Evolutionary conservation across 2,797 vertebrate genomes (phyloP).

Genomic region (Gila robusta): DNA sequence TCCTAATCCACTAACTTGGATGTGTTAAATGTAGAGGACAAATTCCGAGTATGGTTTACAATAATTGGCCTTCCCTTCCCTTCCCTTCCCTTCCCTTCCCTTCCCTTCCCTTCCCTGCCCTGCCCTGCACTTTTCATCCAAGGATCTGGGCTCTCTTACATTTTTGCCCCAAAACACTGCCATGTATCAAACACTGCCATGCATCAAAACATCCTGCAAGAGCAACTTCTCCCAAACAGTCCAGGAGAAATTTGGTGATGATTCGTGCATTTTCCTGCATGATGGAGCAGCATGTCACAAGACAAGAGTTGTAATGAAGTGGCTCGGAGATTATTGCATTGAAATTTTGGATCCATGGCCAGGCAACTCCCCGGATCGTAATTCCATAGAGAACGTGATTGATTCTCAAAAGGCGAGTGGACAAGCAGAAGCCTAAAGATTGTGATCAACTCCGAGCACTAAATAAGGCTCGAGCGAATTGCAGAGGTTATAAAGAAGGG

Average conservation of each 20-base stretch:
- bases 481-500: too few species aligned
- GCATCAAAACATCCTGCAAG: neutral
- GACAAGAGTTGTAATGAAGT: neutral
- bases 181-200: neutral
- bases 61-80: too few species aligned
- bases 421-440: neutral
- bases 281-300: neutral
- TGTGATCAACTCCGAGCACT: neutral
- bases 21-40: too few species aligned
- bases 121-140: too few species aligned
- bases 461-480: neutral
- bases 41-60: too few species aligned
- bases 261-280: neutral
- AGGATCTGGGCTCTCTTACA: too few species aligned
- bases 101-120: too few species aligned
- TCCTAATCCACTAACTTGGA: too few species aligned
- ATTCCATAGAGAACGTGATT: neutral
- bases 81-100: too few species aligned
- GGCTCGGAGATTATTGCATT: neutral
- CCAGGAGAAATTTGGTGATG: neutral
- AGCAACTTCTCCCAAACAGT: neutral
- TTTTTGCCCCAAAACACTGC: neutral
- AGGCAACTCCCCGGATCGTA: neutral
- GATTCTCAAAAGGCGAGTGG: neutral
- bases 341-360: neutral